Conservation (phyloP, 2,888 invertebrate species). For the Augochlorella aurata region DNA sequence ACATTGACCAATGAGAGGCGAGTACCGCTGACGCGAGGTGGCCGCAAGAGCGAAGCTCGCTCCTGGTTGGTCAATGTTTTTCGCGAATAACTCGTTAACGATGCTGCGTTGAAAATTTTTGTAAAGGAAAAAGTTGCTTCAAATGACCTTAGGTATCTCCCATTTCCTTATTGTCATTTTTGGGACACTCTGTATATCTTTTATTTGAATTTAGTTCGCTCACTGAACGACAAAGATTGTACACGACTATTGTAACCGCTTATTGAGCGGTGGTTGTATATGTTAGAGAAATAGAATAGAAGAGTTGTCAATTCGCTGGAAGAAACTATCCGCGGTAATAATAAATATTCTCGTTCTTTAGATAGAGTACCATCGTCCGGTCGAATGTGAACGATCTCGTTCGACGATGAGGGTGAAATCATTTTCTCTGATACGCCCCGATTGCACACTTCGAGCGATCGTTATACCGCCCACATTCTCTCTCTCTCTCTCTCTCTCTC, state of each 20-base stretch:
- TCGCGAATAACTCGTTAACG: too few relatives aligned
- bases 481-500: too few relatives aligned
- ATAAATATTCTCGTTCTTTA: not conserved
- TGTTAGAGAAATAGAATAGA: slow-evolving; percentile 7
- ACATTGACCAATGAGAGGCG: too few relatives aligned
- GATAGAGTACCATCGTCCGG: not conserved
- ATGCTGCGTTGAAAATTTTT: too few relatives aligned
- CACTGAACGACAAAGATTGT: not conserved
- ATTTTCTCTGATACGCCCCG: not conserved
- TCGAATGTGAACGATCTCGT: not conserved
- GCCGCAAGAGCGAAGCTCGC: too few relatives aligned
- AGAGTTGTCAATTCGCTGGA: slow-evolving; percentile 13
- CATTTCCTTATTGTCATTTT: too few relatives aligned
- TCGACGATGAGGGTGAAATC: not conserved
- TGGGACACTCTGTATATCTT: not conserved
- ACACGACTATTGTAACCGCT: not conserved
- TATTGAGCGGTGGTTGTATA: not conserved
- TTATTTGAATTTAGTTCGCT: not conserved
- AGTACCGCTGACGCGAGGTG: too few relatives aligned
- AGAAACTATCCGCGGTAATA: not conserved
- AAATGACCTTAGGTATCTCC: too few relatives aligned
- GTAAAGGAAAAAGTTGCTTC: too few relatives aligned
- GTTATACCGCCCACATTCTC: too few relatives aligned
- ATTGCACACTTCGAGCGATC: not conserved
- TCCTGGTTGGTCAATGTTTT: too few relatives aligned